Base-by-base conservation (phyloP, 2,797 vertebrate genomes). In the Diglossa cyanea region DNA sequence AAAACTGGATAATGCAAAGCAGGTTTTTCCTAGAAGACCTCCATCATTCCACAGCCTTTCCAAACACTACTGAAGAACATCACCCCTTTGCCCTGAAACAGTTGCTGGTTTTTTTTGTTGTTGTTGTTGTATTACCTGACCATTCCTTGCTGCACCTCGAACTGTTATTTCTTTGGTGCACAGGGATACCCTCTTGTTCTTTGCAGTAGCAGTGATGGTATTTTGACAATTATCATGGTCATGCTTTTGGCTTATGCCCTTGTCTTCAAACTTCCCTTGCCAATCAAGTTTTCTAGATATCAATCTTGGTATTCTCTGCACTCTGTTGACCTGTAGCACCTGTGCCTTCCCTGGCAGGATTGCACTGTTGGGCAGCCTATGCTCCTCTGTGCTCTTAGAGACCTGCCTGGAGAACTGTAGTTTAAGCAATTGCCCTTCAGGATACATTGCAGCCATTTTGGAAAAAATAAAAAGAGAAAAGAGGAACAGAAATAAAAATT, bases 391-490 rank as follows among this genome's bases (percentile, higher is more conserved):
- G 19, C 33, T 65, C n/a, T 57, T 48, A 42, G 24, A 57, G 12
- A 15, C 28, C 21, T 62, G 67, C 39, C 48, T 67, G 86, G 47
- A 66, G 14, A 50, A 9, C 14, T 71, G 48, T 20, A 24, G 16
- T 78, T 85, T 54, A 58, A 63, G 57, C 7, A 37, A 20, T 26
- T 71, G 16, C 20, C 18, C 33, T 51, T 61, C 60, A 57, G 39
- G 24, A 15, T 24, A 25, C 2, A 5, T n/a, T 60, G 25, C 20
- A 78, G 16, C 2, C 25, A 30, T 48, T 35, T 33, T 6, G 23
- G 1, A 3, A 24, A 40, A 17, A 1, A 30, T 1, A 25, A 35
- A 35, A 20, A n/a, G 2, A 55, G 6, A 37, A 37, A 2, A 57
- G 0, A 51, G 33, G 18, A 79, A n/a, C 1, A 42, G 14, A 13